A percentile compares a stretch with the other conserved stretches of the same genome.
Evolutionary conservation across 2,113 vertebrate species (phyloP).

Genomic region (Oplegnathus fasciatus): DNA sequence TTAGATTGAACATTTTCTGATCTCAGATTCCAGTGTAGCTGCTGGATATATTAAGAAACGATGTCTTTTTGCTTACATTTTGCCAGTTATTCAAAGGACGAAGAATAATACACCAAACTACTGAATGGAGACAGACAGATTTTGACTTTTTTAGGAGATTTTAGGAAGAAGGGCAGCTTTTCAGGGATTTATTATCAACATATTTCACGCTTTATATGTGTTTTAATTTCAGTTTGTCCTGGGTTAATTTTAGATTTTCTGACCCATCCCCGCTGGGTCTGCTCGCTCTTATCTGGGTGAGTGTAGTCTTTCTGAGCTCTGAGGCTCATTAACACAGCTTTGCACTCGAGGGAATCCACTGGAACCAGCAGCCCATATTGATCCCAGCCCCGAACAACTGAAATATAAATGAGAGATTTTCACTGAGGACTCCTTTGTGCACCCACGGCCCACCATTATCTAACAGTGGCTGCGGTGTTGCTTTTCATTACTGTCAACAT

Average conservation of each 20-base stretch:
- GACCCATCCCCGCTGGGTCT: slow-evolving; percentile 6
- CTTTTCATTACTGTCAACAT: slow-evolving; percentile 36
- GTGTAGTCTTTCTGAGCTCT: slow-evolving; percentile 25
- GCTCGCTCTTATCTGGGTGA: slow-evolving; percentile 22
- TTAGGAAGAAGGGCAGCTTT: not conserved
- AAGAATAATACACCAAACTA: not conserved
- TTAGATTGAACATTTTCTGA: not conserved
- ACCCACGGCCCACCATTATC: slow-evolving; percentile 7
- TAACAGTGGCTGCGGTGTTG: not conserved
- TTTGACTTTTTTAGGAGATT: not conserved
- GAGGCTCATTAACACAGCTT: slow-evolving; percentile 68
- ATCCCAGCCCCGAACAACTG: slow-evolving; percentile 61
- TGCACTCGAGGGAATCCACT: slow-evolving; percentile 53
- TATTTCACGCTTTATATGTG: not conserved
- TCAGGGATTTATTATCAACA: not conserved
- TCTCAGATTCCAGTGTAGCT: not conserved
- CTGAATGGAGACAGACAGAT: not conserved
- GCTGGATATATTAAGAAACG: not conserved
- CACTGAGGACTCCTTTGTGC: slow-evolving; percentile 43
- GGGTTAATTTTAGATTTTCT: slow-evolving; percentile 34
- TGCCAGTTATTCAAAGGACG: not conserved
- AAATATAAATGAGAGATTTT: slow-evolving; percentile 72
- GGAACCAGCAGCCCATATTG: slow-evolving; percentile 66
- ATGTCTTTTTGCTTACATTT: not conserved
- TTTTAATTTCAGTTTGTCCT: not conserved